These are phyloP conservation scores for Matsumyia berberina DNA, from an alignment of 2,888 invertebrate genomes.

Conservation along the genomic window DNA sequence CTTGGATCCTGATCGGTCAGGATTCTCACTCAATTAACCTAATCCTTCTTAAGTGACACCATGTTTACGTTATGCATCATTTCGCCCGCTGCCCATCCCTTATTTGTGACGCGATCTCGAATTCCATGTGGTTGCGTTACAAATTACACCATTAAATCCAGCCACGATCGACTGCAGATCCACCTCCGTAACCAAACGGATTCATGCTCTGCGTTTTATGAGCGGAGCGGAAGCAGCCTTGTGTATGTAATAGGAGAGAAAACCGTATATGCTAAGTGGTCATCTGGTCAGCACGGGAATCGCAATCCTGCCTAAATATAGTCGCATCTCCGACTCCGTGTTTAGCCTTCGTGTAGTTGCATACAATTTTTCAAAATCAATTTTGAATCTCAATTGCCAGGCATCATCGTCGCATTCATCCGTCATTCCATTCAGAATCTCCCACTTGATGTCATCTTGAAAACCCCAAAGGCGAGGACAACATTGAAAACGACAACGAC, in stretches of 20 bases:
- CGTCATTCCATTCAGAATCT: conserved; percentile 74
- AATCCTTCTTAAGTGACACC: conserved; percentile 29
- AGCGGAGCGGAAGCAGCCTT: conserved; percentile 25
- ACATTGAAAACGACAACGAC: conserved; percentile 2
- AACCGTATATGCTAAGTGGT: conserved; percentile 20
- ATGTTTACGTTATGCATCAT: conserved; percentile 48
- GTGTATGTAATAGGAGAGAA: conserved; percentile 11
- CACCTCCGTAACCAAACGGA: conserved; percentile 24
- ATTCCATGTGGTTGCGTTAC: conserved; percentile 17
- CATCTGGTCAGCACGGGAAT: conserved; percentile 37
- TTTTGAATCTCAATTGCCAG: conserved; percentile 68
- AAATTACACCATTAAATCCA: conserved; percentile 27
- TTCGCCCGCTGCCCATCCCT: conserved; percentile 23
- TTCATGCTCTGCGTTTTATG: conserved; percentile 27
- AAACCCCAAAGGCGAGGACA: conserved; percentile 56
- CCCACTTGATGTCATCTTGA: conserved; percentile 73
- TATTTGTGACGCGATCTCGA: conserved; percentile 18
- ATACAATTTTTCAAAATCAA: conserved; percentile 56
- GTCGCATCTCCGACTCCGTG: conserved; percentile 1
- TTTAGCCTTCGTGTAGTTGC: conserved; percentile 56
- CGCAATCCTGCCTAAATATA: conserved; percentile 39
- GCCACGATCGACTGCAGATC: conserved; percentile 14
- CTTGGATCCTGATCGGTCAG: background rate
- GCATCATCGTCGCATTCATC: conserved; percentile 48
- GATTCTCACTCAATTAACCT: conserved; percentile 17